These are phyloP conservation scores for Petrocephalus sullivani DNA, from an alignment of 2,797 vertebrate species.

Conservation along the genomic window DNA sequence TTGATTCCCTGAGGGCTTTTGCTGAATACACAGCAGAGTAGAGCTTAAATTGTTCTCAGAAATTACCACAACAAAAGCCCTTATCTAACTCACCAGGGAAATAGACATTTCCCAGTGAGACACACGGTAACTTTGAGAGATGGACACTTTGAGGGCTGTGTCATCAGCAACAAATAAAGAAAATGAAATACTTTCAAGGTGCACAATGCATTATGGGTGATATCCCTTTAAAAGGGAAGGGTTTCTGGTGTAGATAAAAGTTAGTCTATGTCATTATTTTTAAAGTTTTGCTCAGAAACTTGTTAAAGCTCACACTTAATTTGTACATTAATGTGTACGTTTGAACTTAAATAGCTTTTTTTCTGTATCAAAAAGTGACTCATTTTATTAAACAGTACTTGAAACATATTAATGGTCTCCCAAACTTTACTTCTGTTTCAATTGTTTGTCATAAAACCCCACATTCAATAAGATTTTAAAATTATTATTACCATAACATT, in stretches of 20 bases:
- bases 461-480: conserved; percentile 8
- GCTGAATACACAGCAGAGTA: neutral
- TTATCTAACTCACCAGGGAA: neutral
- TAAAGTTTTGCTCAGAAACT: conserved; percentile 42
- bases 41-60: neutral
- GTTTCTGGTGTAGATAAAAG: conserved; percentile 11
- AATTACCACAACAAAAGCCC: conserved; percentile 3
- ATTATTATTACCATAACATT: neutral
- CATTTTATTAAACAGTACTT: neutral
- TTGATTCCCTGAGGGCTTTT: conserved; percentile 1
- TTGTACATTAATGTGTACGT: neutral
- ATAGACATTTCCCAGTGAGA: neutral
- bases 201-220: conserved; percentile 24
- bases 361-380: neutral
- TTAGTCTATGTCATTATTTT: conserved; percentile 24
- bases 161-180: conserved; percentile 16
- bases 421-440: neutral
- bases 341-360: neutral
- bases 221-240: conserved; percentile 8
- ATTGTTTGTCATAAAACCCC: neutral
- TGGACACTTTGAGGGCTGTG: neutral
- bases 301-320: conserved; percentile 27
- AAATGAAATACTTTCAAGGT: conserved; percentile 19
- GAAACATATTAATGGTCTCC: neutral
- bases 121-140: neutral